Conservation (phyloP, 2,797 vertebrate genomes). For the Acestrorhynchus altus region DNA sequence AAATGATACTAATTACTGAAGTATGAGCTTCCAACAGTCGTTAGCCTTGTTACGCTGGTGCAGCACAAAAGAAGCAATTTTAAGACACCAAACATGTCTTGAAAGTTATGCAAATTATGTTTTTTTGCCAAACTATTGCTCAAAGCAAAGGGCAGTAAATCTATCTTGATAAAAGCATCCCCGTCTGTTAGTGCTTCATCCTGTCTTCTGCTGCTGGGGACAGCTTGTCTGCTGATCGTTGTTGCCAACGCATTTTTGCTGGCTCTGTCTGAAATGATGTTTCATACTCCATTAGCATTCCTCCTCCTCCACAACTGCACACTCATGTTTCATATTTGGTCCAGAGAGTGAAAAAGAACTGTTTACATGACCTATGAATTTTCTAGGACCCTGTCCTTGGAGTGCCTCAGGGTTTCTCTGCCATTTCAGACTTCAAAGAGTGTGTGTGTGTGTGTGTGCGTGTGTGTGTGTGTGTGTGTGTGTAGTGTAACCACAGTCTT, state of each 20-base stretch:
- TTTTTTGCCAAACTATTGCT: neutral
- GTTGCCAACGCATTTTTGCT: neutral
- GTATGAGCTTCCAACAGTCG: neutral
- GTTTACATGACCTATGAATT: constrained; percentile 9
- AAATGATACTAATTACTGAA: no score
- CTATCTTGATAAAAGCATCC: neutral
- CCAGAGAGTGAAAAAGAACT: neutral
- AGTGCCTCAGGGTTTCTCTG: neutral
- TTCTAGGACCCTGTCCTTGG: neutral
- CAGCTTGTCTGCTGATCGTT: constrained; percentile 16
- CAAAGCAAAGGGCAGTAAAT: neutral
- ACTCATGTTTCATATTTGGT: neutral
- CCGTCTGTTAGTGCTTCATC: constrained; percentile 11
- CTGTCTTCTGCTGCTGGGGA: constrained; percentile 12
- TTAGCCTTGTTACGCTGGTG: neutral
- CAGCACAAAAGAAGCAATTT: neutral
- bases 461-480: neutral
- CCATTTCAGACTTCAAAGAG: neutral
- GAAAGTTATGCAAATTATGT: neutral
- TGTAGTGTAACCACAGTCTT: neutral
- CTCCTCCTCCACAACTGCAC: neutral
- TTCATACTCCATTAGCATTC: neutral
- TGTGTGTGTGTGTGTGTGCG: neutral
- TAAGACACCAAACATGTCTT: neutral
- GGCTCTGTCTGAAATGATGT: constrained; percentile 5